Conservation (phyloP, 2,797 vertebrate genomes). For the Pterois miles region DNA sequence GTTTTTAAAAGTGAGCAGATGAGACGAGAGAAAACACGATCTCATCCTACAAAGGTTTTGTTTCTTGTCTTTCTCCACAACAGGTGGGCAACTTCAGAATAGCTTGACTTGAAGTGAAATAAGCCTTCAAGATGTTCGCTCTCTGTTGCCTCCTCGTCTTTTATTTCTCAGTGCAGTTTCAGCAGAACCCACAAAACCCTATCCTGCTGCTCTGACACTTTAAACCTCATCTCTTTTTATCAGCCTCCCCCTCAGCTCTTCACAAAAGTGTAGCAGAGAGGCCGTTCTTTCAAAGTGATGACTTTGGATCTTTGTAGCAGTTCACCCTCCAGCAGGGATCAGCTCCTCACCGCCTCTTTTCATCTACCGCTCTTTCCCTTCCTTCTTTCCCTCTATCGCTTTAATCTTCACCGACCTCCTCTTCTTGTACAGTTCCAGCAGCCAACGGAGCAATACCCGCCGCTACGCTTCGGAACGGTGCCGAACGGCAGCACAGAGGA, state of each 20-base stretch:
- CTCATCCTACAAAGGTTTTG: background rate
- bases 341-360: background rate
- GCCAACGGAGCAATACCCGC: slow-evolving; percentile 92
- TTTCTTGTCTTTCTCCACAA: background rate
- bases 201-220: slow-evolving; percentile 31
- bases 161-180: slow-evolving; percentile 21
- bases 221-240: slow-evolving; percentile 23
- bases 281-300: slow-evolving; percentile 25
- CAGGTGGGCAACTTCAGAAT: background rate
- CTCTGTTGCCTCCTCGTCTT: background rate
- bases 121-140: background rate
- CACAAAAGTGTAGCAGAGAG: background rate
- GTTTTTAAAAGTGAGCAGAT: background rate
- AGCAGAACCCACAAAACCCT: slow-evolving; percentile 15
- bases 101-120: background rate
- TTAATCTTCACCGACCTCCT: slow-evolving; percentile 25
- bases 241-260: slow-evolving; percentile 7
- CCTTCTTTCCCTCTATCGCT: background rate
- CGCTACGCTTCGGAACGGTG: slow-evolving; percentile 92
- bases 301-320: slow-evolving; percentile 18
- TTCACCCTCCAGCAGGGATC: slow-evolving; percentile 16
- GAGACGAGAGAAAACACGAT: background rate
- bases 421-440: slow-evolving; percentile 86
- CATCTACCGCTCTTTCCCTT: background rate
- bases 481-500: slow-evolving; percentile 95